Evolutionary conservation across 2,888 invertebrate species (phyloP).

Genomic region (Myopa tessellatipennis): DNA sequence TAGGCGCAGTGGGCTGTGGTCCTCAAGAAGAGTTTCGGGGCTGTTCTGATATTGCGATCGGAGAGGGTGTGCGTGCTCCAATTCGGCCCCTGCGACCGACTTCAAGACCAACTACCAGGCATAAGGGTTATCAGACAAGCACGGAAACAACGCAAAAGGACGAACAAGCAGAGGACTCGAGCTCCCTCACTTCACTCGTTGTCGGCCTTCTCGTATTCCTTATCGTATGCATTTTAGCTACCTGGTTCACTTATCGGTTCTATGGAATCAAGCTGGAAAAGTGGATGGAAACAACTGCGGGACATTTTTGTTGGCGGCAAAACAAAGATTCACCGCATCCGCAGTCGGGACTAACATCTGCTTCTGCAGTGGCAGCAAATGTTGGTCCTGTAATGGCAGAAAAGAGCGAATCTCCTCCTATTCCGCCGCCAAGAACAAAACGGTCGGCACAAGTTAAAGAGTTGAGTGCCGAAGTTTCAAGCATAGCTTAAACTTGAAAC

Average conservation of each 20-base stretch:
- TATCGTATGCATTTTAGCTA: constrained; percentile 74
- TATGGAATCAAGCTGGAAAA: constrained; percentile 77
- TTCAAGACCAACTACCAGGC: constrained; percentile 56
- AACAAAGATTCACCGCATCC: constrained; percentile 26
- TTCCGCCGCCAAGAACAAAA: constrained; percentile 64
- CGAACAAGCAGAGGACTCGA: constrained; percentile 54
- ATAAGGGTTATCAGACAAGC: constrained; percentile 46
- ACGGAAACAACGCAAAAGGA: constrained; percentile 49
- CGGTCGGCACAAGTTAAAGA: constrained; percentile 59
- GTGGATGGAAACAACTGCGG: constrained; percentile 37
- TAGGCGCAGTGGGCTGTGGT: constrained; percentile 86
- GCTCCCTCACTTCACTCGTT: constrained; percentile 72
- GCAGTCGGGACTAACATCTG: background rate
- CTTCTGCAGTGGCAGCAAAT: constrained; percentile 1
- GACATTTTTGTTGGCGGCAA: constrained; percentile 46
- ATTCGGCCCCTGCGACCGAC: constrained; percentile 66
- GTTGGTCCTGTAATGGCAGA: constrained; percentile 34
- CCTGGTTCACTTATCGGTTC: constrained; percentile 81
- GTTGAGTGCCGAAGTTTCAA: constrained; percentile 57
- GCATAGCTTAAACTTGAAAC: constrained; percentile 52
- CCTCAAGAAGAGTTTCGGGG: constrained; percentile 90
- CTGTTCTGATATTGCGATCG: constrained; percentile 84
- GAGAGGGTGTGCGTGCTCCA: constrained; percentile 69
- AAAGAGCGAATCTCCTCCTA: constrained; percentile 47
- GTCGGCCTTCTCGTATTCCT: constrained; percentile 76